A percentile compares a stretch with the other conserved stretches of the same genome.
Evolutionary conservation across 2,888 invertebrate species (phyloP).

Genomic region (Spilosoma lubricipeda): DNA sequence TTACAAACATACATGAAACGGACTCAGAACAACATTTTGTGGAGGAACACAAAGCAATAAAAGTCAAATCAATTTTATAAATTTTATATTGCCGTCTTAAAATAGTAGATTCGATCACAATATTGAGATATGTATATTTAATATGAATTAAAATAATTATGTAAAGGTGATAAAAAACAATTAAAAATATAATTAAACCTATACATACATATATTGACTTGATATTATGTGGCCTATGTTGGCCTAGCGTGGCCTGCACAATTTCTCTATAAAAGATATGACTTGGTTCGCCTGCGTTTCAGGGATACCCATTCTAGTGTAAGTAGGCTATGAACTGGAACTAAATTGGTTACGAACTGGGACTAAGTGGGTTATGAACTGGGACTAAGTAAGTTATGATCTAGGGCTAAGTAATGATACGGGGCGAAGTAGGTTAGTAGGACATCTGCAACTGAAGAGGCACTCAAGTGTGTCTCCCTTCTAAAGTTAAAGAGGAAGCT

Average conservation of each 20-base stretch:
- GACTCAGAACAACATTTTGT: neutral
- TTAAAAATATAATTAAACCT: neutral
- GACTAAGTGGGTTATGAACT: too few species aligned
- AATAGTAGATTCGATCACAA: slow-evolving; percentile 36
- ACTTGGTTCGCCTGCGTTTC: neutral
- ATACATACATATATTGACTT: neutral
- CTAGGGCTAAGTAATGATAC: too few species aligned
- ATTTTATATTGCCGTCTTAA: slow-evolving; percentile 35
- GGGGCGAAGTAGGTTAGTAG: too few species aligned
- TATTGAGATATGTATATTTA: slow-evolving; percentile 40
- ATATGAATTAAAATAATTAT: slow-evolving; percentile 21
- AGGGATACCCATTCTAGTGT: neutral
- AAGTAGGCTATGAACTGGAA: too few species aligned
- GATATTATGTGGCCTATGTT: neutral
- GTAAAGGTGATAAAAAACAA: slow-evolving; percentile 26
- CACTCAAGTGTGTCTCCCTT: too few species aligned
- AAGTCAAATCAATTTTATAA: slow-evolving; percentile 18
- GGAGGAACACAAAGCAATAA: neutral
- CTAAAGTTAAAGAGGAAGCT: too few species aligned
- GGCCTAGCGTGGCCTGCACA: neutral
- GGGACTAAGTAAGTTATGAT: too few species aligned
- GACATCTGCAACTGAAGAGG: too few species aligned
- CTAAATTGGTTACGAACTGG: too few species aligned
- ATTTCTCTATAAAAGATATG: neutral
- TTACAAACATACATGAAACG: too few species aligned